Conservation (phyloP, 2,888 invertebrate species). For the Congeria kusceri region DNA sequence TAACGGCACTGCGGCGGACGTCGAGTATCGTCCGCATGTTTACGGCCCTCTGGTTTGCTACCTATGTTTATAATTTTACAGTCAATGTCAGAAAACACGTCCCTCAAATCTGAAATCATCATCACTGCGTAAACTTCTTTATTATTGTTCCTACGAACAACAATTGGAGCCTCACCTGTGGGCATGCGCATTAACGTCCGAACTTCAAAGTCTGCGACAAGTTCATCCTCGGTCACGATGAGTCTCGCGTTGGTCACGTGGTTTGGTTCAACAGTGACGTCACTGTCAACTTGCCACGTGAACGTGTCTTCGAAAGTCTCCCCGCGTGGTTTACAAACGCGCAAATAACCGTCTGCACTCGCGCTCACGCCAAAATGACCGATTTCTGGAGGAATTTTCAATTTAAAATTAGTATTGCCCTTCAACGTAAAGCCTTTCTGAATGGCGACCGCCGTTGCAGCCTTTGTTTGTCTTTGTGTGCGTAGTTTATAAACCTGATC, state of each 20-base stretch:
- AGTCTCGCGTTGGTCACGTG: constrained; percentile 71
- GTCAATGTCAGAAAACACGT: constrained; percentile 68
- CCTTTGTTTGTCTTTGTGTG: constrained; percentile 75
- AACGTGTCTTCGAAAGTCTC: constrained; percentile 74
- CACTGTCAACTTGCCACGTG: constrained; percentile 76
- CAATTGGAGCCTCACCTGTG: constrained; percentile 73
- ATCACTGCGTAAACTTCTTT: constrained; percentile 73
- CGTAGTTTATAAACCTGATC: constrained; percentile 75
- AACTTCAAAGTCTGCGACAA: constrained; percentile 75
- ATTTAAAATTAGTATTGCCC: constrained; percentile 71
- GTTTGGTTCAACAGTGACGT: constrained; percentile 75
- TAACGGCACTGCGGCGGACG: constrained; percentile 51
- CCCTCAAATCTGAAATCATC: constrained; percentile 71
- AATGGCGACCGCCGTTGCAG: constrained; percentile 70
- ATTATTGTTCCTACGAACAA: constrained; percentile 66
- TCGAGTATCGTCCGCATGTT: constrained; percentile 49
- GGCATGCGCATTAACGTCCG: constrained; percentile 73
- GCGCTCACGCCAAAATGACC: constrained; percentile 75
- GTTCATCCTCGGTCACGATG: constrained; percentile 72
- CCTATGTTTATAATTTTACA: constrained; percentile 65
- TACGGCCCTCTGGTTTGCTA: constrained; percentile 50
- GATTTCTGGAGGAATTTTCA: constrained; percentile 70
- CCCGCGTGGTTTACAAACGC: constrained; percentile 67
- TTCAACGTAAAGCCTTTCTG: constrained; percentile 72
- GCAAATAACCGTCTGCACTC: constrained; percentile 71